phyloP scores from a whole-genome alignment of 2,113 vertebrate genomes.

The Embiotoca jacksoni region DNA sequence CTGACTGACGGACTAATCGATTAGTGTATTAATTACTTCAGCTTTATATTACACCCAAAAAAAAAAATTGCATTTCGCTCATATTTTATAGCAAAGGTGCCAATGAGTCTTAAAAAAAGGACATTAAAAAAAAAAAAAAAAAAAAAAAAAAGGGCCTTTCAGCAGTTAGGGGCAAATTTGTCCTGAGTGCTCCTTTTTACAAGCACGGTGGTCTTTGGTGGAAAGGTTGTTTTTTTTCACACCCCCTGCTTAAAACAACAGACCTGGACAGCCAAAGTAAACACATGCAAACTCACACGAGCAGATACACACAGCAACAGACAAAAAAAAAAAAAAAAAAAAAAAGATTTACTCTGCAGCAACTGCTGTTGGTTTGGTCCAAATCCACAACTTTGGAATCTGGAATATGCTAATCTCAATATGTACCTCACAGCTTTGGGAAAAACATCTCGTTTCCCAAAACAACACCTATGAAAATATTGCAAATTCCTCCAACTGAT shows the following conservation, averaged over 20 bases:
- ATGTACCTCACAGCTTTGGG: constrained; percentile 49
- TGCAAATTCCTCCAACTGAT: constrained; percentile 22
- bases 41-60: too few species aligned
- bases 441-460: constrained; percentile 63
- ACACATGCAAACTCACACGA: constrained; percentile 23
- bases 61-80: too few species aligned
- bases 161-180: constrained; percentile 40
- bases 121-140: constrained; percentile 7
- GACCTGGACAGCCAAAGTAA: constrained; percentile 27
- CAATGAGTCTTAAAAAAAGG: too few species aligned
- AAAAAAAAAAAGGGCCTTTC: constrained; percentile 46
- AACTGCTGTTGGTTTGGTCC: constrained; percentile 25
- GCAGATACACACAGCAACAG: constrained; percentile 1
- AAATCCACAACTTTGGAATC: constrained; percentile 45
- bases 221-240: constrained; percentile 63
- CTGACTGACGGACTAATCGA: too few species aligned
- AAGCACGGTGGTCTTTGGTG: constrained; percentile 57
- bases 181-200: constrained; percentile 45
- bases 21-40: too few species aligned
- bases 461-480: constrained; percentile 57
- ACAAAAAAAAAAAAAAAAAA: constrained; percentile 32
- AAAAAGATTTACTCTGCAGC: constrained; percentile 19
- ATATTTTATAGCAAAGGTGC: too few species aligned
- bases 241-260: constrained; percentile 72
- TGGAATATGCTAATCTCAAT: constrained; percentile 63